phyloP scores from a whole-genome alignment of 2,888 invertebrate species.

The Aleiodes alternator region DNA sequence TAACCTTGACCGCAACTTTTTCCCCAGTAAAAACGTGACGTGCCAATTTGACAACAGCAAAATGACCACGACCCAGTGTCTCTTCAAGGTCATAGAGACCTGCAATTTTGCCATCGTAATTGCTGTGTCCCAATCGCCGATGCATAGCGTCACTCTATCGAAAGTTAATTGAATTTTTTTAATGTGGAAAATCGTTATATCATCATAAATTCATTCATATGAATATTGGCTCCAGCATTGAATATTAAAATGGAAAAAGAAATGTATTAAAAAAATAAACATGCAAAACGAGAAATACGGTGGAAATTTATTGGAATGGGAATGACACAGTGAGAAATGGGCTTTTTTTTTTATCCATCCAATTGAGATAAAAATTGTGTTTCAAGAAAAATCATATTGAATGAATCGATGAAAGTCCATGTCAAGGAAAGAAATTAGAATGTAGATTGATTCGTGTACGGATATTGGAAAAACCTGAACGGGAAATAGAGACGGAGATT shows the following conservation, averaged over 20 bases:
- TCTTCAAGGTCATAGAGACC: conserved; percentile 98
- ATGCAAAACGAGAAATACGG: no score
- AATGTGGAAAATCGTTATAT: neutral
- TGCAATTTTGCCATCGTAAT: conserved; percentile 92
- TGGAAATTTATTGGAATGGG: no score
- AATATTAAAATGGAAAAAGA: no score
- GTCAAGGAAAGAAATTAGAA: conserved; percentile 15
- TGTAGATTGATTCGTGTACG: conserved; percentile 30
- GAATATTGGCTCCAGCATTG: neutral
- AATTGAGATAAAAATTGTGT: neutral
- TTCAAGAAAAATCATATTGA: conserved; percentile 6
- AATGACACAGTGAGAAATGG: neutral
- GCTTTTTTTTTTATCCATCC: neutral
- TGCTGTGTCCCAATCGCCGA: conserved; percentile 73
- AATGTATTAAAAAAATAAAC: no score
- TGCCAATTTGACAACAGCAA: conserved; percentile 98
- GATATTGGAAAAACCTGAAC: conserved; percentile 26
- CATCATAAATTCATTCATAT: neutral
- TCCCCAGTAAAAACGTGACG: conserved; percentile 99
- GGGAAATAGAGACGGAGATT: conserved; percentile 28
- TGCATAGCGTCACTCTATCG: conserved; percentile 61
- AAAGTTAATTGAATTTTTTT: conserved; percentile 20
- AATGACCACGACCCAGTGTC: conserved; percentile 98
- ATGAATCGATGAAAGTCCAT: conserved; percentile 10
- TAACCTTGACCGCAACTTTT: conserved; percentile 98